These are phyloP conservation scores for Hypanus sabinus DNA, from an alignment of 2,113 vertebrate species.

Conservation along the genomic window DNA sequence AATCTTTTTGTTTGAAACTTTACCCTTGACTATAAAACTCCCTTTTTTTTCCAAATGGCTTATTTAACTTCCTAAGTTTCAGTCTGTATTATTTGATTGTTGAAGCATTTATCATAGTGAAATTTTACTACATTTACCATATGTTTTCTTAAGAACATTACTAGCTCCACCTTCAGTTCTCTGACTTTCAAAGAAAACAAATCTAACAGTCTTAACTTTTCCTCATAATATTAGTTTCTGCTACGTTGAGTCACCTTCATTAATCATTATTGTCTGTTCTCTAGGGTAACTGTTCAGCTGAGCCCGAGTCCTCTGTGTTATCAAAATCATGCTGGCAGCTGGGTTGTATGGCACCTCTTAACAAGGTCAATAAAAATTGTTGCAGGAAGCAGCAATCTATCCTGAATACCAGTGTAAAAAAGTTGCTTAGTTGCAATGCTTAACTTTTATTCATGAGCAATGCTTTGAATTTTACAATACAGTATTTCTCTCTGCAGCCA, in stretches of 20 bases:
- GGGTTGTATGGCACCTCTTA: background rate
- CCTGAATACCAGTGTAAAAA: too few relatives aligned
- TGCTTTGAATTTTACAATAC: background rate
- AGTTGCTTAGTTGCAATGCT: background rate
- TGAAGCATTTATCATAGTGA: background rate
- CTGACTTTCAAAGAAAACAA: background rate
- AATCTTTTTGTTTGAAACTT: background rate
- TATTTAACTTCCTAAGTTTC: background rate
- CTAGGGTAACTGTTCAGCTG: background rate
- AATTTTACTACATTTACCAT: background rate
- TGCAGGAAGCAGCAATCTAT: background rate
- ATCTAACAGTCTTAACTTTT: background rate
- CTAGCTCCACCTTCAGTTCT: background rate
- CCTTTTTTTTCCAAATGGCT: background rate
- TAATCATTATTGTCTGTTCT: background rate
- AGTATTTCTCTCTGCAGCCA: background rate
- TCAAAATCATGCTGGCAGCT: background rate
- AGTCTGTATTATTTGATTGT: background rate
- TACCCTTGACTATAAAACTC: background rate
- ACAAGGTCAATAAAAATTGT: background rate
- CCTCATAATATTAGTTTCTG: background rate
- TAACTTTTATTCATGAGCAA: background rate
- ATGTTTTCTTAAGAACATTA: background rate
- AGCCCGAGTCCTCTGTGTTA: background rate
- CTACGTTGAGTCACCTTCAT: background rate